A percentile compares a stretch with the other conserved stretches of the same genome.
Conservation (phyloP, 2,113 vertebrate genomes). For the Neogale vison region DNA sequence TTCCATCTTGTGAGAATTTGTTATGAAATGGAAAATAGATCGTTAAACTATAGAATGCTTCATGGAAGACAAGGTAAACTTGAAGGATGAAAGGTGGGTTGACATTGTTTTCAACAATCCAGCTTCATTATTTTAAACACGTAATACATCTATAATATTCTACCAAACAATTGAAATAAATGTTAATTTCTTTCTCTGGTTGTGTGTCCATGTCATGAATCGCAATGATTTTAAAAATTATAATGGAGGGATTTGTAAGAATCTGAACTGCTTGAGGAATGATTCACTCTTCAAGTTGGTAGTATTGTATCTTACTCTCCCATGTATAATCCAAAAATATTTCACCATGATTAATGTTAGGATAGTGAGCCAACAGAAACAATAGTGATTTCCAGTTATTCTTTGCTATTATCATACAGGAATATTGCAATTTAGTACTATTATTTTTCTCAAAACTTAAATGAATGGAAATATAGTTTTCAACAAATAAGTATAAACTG, state of each 20-base stretch:
- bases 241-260: conserved; percentile 49
- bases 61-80: background rate
- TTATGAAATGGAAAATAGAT: background rate
- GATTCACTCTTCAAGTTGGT: conserved; percentile 22
- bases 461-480: conserved; percentile 42
- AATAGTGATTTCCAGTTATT: conserved; percentile 57
- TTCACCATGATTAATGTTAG: conserved; percentile 59
- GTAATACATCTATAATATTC: background rate
- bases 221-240: background rate
- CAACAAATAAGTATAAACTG: background rate
- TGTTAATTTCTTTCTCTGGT: conserved; percentile 47
- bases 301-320: background rate
- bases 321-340: conserved; percentile 62
- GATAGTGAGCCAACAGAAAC: conserved; percentile 53
- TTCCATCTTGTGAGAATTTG: background rate
- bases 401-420: conserved; percentile 35
- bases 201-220: conserved; percentile 29
- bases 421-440: background rate
- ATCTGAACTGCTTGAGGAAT: conserved; percentile 41
- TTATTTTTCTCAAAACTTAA: background rate
- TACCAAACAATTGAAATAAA: conserved; percentile 51
- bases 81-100: background rate
- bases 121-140: background rate
- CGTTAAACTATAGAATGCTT: background rate
- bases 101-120: background rate